A percentile compares a stretch with the other conserved stretches of the same genome.
Conservation (phyloP, 2,888 invertebrate genomes). For the Chironomus tentans region DNA sequence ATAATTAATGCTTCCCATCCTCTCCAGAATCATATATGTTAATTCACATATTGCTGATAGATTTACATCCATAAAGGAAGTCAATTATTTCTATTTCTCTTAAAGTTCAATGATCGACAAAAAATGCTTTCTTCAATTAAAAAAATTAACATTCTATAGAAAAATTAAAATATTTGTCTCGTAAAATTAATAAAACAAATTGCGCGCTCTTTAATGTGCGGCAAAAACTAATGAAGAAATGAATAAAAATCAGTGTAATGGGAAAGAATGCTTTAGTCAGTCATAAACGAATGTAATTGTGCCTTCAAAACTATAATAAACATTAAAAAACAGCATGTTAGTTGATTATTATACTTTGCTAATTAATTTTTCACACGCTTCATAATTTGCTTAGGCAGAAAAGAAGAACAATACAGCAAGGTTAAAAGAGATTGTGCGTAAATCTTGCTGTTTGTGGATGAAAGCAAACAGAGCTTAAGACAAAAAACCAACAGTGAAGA, state of each 20-base stretch:
- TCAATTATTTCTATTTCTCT: no score
- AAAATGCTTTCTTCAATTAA: background rate
- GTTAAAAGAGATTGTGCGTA: background rate
- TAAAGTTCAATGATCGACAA: background rate
- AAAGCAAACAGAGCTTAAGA: background rate
- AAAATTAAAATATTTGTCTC: background rate
- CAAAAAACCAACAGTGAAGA: background rate
- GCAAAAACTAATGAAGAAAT: background rate
- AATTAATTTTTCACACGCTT: constrained; percentile 2
- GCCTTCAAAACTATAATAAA: background rate
- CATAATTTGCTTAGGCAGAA: background rate
- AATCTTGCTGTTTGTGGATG: background rate
- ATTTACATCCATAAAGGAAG: no score
- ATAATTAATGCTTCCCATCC: no score
- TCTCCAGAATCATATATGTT: no score
- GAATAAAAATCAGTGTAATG: background rate
- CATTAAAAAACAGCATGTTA: background rate
- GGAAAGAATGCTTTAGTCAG: background rate
- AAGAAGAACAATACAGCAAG: background rate
- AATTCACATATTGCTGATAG: no score
- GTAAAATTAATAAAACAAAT: background rate
- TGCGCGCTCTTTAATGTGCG: background rate
- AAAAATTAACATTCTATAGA: background rate
- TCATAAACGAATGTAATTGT: background rate
- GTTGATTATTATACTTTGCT: background rate